These are phyloP conservation scores for Corbicula japonica DNA, from an alignment of 2,888 invertebrate genomes.

Conservation along the genomic window DNA sequence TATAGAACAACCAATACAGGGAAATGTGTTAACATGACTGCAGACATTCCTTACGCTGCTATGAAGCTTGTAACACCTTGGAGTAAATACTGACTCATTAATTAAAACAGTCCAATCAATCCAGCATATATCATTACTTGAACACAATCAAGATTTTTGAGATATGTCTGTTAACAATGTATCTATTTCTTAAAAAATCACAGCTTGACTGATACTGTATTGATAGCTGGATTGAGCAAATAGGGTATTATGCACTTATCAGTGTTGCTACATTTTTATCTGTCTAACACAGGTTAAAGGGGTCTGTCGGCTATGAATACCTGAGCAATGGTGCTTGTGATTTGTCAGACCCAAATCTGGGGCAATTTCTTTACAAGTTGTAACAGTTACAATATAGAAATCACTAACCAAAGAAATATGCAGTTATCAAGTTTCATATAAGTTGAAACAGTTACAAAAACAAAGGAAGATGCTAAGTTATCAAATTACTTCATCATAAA, in stretches of 20 bases:
- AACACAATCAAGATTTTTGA: too few species aligned
- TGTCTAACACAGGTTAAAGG: slow-evolving; percentile 2
- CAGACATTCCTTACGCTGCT: too few species aligned
- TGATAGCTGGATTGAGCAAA: neutral
- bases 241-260: slow-evolving; percentile 5
- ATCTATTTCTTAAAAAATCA: slow-evolving; percentile 3
- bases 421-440: too few species aligned
- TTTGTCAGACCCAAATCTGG: slow-evolving; percentile 1
- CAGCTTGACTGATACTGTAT: neutral
- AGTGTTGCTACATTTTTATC: slow-evolving; percentile 2
- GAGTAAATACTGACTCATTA: too few species aligned
- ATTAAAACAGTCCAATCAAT: too few species aligned
- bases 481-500: too few species aligned
- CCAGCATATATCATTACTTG: too few species aligned
- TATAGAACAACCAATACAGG: too few species aligned
- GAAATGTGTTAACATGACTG: too few species aligned
- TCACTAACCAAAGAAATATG: slow-evolving; percentile 8
- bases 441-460: too few species aligned
- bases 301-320: slow-evolving; percentile 10
- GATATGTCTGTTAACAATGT: slow-evolving; percentile 15
- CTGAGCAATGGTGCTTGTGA: slow-evolving; percentile 6
- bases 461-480: too few species aligned
- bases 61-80: too few species aligned
- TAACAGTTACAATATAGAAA: slow-evolving; percentile 17
- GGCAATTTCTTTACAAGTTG: slow-evolving; percentile 11